A percentile compares a stretch with the other conserved stretches of the same genome.
phyloP scores from a whole-genome alignment of 2,113 vertebrate species.

The Lycocorax pyrrhopterus region DNA sequence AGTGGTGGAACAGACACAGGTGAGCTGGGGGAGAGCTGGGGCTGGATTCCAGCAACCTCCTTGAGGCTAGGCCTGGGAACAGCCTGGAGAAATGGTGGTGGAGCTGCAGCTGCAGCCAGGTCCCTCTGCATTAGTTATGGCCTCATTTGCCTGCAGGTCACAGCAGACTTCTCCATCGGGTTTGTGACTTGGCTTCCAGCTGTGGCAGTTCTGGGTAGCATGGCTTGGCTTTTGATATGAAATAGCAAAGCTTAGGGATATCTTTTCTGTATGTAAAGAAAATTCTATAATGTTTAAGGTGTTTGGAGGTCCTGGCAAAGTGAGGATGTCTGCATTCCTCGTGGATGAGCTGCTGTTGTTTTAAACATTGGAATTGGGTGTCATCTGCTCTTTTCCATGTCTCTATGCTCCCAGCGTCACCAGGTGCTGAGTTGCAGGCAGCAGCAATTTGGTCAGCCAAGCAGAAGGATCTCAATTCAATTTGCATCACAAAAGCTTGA shows the following conservation, averaged over 20 bases:
- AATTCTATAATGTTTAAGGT: neutral
- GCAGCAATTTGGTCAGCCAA: neutral
- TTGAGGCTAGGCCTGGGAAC: neutral
- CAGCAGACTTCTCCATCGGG: neutral
- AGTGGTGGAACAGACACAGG: neutral
- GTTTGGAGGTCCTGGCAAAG: neutral
- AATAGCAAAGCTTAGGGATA: neutral
- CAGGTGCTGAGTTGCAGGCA: neutral
- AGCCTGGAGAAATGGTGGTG: neutral
- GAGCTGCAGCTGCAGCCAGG: neutral
- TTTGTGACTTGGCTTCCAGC: neutral
- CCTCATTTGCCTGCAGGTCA: neutral
- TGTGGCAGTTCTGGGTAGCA: neutral
- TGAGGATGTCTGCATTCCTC: neutral
- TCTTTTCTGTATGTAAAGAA: neutral
- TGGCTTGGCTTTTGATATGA: neutral
- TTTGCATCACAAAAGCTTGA: neutral
- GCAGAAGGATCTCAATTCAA: neutral
- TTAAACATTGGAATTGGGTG: neutral
- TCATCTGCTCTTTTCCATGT: neutral
- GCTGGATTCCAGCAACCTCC: rapidly evolving
- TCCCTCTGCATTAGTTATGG: neutral
- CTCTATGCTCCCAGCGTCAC: neutral
- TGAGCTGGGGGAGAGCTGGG: neutral
- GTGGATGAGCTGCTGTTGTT: neutral